Evolutionary conservation across 2,113 vertebrate species (phyloP), one percentile per base, ranked within the genome.

Genomic region (Ceratotherium simum): DNA sequence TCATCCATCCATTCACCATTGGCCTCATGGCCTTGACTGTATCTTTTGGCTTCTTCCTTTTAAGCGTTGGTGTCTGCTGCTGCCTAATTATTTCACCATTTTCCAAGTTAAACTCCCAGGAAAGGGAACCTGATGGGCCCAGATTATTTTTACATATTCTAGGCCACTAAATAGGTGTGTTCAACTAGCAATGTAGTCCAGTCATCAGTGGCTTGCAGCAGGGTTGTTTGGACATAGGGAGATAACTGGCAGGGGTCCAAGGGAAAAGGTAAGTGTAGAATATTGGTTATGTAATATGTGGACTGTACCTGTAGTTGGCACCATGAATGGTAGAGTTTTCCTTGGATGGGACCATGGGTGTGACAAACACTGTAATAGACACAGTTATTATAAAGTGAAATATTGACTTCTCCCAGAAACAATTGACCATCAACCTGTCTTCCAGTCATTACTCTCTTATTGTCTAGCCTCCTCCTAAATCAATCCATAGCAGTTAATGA

Each of bases 391-490:
- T 82, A 92, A 67, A 82, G 18, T 92, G 67, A 82, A 96, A 75
- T 73, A 65, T 85, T 56, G 39, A 54, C 69, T 87, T 79, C n/a
- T 85, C 60, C 60, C 39, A 97, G 89, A 95, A 96, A 65, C 42
- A 54, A 33, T 18, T 72, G 36, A 85, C 67, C 51, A 75, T 86
- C 36, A 89, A 90, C 48, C 73, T 97, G 76, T 98, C 95, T 58
- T 99, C 96, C 54, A 98, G 91, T 85, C 81, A 98, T 97, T 96
- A 95, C 96, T 70, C 96, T 70, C 39, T 92, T 98, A 39, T 88
- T 98, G 18, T 97, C 96, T 86, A 98, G 98, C 62, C 96, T 93
- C 17, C 96, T 98, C 67, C 88, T 98, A 93, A 97, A 90, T 81
- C 98, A 98, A 91, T 97, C 97, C 25, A 88, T 98, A 65, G 97